phyloP scores from a whole-genome alignment of 2,113 vertebrate species.

The Stigmatopora argus region DNA sequence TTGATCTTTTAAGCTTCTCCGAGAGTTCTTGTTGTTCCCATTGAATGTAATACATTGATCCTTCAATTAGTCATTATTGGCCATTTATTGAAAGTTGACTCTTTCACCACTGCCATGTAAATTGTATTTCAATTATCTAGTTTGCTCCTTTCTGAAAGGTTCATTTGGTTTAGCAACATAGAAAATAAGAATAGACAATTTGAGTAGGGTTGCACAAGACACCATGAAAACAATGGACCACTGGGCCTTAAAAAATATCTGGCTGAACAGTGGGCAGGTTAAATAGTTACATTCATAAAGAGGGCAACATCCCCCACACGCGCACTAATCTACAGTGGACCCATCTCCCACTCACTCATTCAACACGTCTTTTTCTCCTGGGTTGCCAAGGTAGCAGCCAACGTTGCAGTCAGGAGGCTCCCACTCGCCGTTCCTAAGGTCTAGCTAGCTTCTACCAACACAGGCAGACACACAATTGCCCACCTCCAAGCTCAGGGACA shows the following conservation, averaged over 20 bases:
- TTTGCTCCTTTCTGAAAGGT: not conserved
- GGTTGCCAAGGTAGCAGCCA: conserved; percentile 70
- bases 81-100: not conserved
- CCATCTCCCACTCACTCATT: conserved; percentile 69
- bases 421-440: conserved; percentile 68
- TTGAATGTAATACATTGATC: not conserved
- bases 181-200: conserved; percentile 3
- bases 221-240: conserved; percentile 26
- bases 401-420: conserved; percentile 71
- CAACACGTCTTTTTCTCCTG: conserved; percentile 64
- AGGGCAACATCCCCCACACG: conserved; percentile 55
- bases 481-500: conserved; percentile 50
- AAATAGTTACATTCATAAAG: conserved; percentile 67
- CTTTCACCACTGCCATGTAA: not conserved
- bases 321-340: conserved; percentile 57
- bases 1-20: not conserved
- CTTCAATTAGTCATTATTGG: not conserved
- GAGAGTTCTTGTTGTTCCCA: not conserved
- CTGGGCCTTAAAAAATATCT: conserved; percentile 21
- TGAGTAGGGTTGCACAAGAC: conserved; percentile 27
- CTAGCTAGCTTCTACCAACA: conserved; percentile 61
- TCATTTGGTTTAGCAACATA: conserved; percentile 20
- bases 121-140: too few relatives aligned
- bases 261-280: conserved; percentile 35
- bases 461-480: conserved; percentile 42